Evolutionary conservation across 2,113 vertebrate species (phyloP), one percentile per base, ranked within the genome.

Genomic region (Herpailurus yagouaroundi): DNA sequence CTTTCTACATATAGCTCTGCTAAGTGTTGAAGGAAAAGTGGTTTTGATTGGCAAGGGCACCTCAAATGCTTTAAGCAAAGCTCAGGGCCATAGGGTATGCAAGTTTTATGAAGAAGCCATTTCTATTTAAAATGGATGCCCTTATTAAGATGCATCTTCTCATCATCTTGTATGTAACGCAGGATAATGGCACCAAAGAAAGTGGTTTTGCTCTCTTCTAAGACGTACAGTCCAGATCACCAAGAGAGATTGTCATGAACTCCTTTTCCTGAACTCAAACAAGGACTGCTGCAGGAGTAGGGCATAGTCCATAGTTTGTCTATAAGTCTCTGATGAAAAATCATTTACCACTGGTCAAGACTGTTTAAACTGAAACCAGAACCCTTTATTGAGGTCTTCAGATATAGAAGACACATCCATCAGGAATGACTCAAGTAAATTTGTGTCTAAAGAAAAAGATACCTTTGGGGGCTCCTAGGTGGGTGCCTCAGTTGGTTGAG

Each of bases 41-140:
- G 57, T 95, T 93, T 95, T 97, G 92, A 91, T 95, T 95, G 66
- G 89, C 94, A 98, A 97, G 80, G 45, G 41, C 29, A 77, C 41
- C 69, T 96, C 80, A 77, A 71, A 88, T 91, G 80, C 68, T 87
- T 94, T 95, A 83, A 71, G 80, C 71, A 97, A 92, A 94, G 64
- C 94, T 85, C 89, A 41, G 57, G 41, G 69, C 57, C 69, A 82
- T 92, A 92, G 10, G 66, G 92, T 85, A 57, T 48, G 23, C 16
- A 87, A 77, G 36, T 73, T 92, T 88, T 50, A 95, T 38, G 33
- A 87, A 94, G 79, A 85, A 82, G 18, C 55, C 69, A 66, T 93
- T 96, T 96, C 83, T 80, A 94, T 88, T 90, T 79, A 77, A 93
- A 93, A 93, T 91, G 45, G 50, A 48, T 95, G 69, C 57, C n/a